These are phyloP conservation scores for Dryococelus australis DNA, from an alignment of 2,888 invertebrate species.

Conservation along the genomic window DNA sequence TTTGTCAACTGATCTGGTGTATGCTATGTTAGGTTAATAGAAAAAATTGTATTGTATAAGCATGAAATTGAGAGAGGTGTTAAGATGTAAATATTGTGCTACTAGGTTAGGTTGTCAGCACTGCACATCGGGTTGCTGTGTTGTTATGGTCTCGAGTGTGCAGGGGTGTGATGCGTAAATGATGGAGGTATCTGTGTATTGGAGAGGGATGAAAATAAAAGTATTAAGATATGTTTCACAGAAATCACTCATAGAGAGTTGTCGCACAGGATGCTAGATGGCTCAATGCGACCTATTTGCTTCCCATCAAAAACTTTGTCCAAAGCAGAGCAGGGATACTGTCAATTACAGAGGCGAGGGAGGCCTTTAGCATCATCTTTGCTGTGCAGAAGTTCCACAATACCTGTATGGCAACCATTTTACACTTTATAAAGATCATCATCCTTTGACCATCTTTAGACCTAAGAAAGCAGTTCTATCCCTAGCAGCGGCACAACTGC, in stretches of 20 bases:
- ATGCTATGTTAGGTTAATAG: too few species aligned
- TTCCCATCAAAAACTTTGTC: conserved; percentile 32
- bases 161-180: too few species aligned
- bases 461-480: background rate
- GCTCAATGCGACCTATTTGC: conserved; percentile 27
- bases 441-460: background rate
- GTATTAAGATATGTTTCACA: too few species aligned
- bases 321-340: conserved; percentile 33
- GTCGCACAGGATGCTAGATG: conserved; percentile 27
- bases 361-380: background rate
- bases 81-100: too few species aligned
- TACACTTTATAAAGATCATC: background rate
- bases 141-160: too few species aligned
- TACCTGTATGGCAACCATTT: background rate
- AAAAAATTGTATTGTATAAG: too few species aligned
- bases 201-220: too few species aligned
- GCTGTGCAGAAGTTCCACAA: background rate
- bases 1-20: too few species aligned
- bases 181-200: too few species aligned
- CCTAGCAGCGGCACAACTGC: background rate
- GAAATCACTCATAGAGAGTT: conserved; percentile 1
- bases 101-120: too few species aligned
- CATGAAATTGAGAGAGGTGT: too few species aligned
- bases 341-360: conserved; percentile 33
- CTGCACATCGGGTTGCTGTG: too few species aligned